Percentiles rank a stretch among this genome's conserved stretches.
Conservation (phyloP, 2,113 vertebrate species). For the Bambusicola thoracicus region DNA sequence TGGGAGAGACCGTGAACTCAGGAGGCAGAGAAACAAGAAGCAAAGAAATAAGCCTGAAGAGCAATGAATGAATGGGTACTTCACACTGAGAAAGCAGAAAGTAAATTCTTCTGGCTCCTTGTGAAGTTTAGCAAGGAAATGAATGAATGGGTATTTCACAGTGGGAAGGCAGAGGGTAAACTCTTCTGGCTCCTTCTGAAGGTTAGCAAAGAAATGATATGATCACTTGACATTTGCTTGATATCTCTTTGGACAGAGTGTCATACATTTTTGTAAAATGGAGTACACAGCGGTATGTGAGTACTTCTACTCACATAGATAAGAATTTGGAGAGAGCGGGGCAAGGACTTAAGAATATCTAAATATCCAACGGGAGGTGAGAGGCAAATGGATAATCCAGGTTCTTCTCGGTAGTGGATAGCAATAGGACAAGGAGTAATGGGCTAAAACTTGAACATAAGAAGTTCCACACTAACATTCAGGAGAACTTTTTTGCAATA, state of each 20-base stretch:
- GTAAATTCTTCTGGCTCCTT: neutral
- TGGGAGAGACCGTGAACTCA: neutral
- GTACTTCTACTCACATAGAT: neutral
- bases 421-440: no score
- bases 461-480: no score
- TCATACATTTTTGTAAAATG: neutral
- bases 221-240: neutral
- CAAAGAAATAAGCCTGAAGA: neutral
- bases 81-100: neutral
- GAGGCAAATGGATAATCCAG: no score
- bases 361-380: no score
- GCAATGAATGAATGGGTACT: neutral
- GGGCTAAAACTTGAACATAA: no score
- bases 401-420: no score
- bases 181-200: neutral
- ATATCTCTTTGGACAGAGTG: neutral
- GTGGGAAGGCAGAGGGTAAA: neutral
- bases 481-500: no score
- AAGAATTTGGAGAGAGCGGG: neutral
- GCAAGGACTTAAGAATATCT: no score
- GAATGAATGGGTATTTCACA: neutral
- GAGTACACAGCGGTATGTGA: neutral
- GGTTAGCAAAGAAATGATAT: fast-evolving
- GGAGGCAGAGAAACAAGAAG: neutral
- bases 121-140: neutral